Evolutionary conservation across 2,113 vertebrate species (phyloP).

Genomic region (Himantopus leucocephalus): DNA sequence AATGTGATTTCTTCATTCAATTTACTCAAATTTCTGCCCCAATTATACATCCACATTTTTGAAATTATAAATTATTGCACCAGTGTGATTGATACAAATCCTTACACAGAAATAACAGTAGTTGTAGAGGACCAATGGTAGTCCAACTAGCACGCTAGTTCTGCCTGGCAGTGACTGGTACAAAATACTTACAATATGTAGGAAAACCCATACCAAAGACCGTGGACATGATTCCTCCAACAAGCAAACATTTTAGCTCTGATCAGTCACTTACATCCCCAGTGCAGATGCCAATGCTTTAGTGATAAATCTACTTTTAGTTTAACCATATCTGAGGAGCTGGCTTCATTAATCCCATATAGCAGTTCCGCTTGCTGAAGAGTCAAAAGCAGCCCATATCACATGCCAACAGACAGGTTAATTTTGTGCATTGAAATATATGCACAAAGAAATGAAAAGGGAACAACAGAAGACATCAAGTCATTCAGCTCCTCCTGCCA

Average conservation of each 20-base stretch:
- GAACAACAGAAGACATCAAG: neutral
- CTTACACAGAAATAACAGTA: neutral
- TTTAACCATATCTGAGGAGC: neutral
- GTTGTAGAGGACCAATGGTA: neutral
- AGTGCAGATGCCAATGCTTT: neutral
- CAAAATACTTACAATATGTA: neutral
- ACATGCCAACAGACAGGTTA: neutral
- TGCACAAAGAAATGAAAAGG: neutral
- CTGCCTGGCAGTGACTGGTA: neutral
- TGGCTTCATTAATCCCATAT: neutral
- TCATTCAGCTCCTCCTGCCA: neutral
- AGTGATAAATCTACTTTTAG: neutral
- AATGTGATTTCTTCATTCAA: slow-evolving; percentile 26
- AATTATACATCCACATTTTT: neutral
- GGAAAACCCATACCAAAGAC: neutral
- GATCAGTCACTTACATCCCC: neutral
- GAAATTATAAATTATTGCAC: neutral
- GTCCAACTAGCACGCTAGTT: neutral
- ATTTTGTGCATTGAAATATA: neutral
- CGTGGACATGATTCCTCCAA: neutral
- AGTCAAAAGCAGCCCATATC: neutral
- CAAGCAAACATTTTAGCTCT: neutral
- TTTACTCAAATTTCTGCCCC: slow-evolving; percentile 23
- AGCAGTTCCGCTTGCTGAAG: neutral
- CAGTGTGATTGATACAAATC: neutral